Evolutionary conservation across 1,140 invertebrate genomes (phyloP).

Genomic region (Parapsyche elsis): DNA sequence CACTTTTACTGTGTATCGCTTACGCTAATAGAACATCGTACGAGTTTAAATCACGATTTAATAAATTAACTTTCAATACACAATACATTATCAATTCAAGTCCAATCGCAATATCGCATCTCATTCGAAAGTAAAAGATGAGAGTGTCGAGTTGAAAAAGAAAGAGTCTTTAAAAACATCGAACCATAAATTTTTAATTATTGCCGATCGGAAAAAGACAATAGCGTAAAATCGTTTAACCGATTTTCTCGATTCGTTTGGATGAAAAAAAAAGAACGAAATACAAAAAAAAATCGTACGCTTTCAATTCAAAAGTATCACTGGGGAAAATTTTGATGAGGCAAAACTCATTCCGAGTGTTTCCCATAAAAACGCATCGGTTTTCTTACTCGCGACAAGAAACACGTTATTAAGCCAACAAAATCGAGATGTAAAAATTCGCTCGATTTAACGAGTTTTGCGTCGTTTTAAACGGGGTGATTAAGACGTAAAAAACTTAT

Average conservation of each 20-base stretch:
- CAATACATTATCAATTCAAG: background rate
- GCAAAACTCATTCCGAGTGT: constrained; percentile 1
- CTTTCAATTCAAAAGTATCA: background rate
- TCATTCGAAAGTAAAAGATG: background rate
- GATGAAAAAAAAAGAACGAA: background rate
- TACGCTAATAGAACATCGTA: background rate
- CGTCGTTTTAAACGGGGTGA: too few relatives aligned
- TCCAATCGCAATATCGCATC: background rate
- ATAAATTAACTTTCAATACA: too few relatives aligned
- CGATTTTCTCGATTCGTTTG: background rate
- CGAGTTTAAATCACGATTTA: too few relatives aligned
- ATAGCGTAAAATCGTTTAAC: constrained; percentile 16
- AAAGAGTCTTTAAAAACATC: background rate
- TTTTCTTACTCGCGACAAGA: background rate
- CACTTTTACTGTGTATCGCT: constrained; percentile 45
- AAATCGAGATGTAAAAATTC: background rate
- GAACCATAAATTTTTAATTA: background rate
- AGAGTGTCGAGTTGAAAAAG: background rate
- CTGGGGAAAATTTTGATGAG: constrained; percentile 12
- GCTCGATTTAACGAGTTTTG: background rate
- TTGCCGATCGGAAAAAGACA: constrained; percentile 8
- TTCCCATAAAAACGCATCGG: constrained; percentile 22
- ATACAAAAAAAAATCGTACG: background rate
- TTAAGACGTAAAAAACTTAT: too few relatives aligned
- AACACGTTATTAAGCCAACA: background rate